phyloP scores from a whole-genome alignment of 23 tunicate genomes.

The Trididemnum clinides region DNA sequence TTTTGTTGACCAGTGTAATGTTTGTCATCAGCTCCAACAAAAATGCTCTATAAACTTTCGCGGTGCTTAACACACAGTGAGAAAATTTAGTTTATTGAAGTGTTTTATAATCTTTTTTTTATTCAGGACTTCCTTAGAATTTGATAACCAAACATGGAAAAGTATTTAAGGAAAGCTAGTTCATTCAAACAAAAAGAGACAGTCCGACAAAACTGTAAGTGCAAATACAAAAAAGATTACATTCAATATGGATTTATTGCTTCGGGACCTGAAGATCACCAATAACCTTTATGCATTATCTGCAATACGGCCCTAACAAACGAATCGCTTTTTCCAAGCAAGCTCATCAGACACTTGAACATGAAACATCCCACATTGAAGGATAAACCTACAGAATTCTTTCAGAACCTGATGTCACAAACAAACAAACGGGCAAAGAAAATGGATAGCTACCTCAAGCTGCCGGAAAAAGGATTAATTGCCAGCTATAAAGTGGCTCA shows the following conservation, averaged over 20 bases:
- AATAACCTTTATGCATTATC: conserved; percentile 68
- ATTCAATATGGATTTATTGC: conserved; percentile 58
- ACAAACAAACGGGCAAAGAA: conserved; percentile 56
- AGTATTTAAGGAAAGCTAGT: too few species aligned
- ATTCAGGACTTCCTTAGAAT: too few species aligned
- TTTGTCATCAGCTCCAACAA: not conserved
- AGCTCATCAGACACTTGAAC: conserved; percentile 66
- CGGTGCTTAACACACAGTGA: conserved; percentile 8
- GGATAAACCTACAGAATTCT: conserved; percentile 55
- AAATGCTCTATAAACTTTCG: conserved; percentile 16
- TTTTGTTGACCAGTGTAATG: not conserved
- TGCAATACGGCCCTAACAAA: conserved; percentile 67
- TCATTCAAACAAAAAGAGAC: conserved; percentile 45
- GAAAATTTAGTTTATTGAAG: conserved; percentile 13
- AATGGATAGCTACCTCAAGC: conserved; percentile 62
- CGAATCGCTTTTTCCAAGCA: conserved; percentile 70
- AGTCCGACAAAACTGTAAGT: conserved; percentile 31
- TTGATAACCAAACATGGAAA: conserved; percentile 36
- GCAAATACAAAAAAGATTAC: conserved; percentile 56
- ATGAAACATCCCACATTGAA: conserved; percentile 62
- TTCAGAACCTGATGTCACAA: conserved; percentile 66
- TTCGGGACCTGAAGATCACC: conserved; percentile 54
- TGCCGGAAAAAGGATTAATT: conserved; percentile 68
- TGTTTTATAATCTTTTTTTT: conserved; percentile 10
- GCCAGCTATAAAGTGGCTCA: conserved; percentile 69